Evolutionary conservation across 2,113 vertebrate genomes (phyloP).

Genomic region (Leucoraja erinaceus): DNA sequence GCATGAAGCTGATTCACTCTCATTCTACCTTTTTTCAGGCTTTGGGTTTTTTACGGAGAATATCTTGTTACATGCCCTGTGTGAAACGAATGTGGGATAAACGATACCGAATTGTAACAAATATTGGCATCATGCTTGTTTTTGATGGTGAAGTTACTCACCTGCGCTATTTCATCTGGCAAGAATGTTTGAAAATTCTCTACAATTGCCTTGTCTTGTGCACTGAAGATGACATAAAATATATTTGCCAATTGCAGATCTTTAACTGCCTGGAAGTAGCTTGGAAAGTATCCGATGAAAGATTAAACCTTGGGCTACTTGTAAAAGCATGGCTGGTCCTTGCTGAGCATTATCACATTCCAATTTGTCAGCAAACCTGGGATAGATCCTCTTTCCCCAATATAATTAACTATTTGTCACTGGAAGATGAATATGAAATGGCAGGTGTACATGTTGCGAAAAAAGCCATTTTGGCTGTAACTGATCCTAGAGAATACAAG

Average conservation of each 20-base stretch:
- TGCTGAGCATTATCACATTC: slow-evolving; percentile 27
- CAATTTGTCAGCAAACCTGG: slow-evolving; percentile 27
- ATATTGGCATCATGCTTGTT: slow-evolving; percentile 28
- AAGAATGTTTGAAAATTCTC: slow-evolving; percentile 32
- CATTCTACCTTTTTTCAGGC: slow-evolving; percentile 31
- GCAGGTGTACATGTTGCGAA: not conserved
- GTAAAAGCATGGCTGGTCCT: slow-evolving; percentile 29
- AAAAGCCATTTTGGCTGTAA: slow-evolving; percentile 19
- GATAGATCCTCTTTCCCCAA: slow-evolving; percentile 13
- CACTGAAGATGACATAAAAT: slow-evolving; percentile 17
- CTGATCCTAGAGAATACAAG: not conserved
- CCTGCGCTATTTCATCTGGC: slow-evolving; percentile 25
- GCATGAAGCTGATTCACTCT: slow-evolving; percentile 32
- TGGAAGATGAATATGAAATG: slow-evolving; percentile 31
- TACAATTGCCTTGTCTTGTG: slow-evolving; percentile 31
- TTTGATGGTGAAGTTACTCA: slow-evolving; percentile 29
- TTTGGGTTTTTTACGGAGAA: slow-evolving; percentile 13
- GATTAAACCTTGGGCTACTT: slow-evolving; percentile 27
- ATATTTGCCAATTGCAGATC: slow-evolving; percentile 29
- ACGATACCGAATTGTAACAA: slow-evolving; percentile 21
- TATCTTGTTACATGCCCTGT: slow-evolving; percentile 27
- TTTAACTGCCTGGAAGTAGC: slow-evolving; percentile 34
- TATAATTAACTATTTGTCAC: not conserved
- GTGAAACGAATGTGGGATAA: slow-evolving; percentile 31
- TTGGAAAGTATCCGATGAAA: slow-evolving; percentile 23